These are phyloP conservation scores for Drosophila rubida DNA, from an alignment of 2,888 invertebrate species.

Conservation along the genomic window DNA sequence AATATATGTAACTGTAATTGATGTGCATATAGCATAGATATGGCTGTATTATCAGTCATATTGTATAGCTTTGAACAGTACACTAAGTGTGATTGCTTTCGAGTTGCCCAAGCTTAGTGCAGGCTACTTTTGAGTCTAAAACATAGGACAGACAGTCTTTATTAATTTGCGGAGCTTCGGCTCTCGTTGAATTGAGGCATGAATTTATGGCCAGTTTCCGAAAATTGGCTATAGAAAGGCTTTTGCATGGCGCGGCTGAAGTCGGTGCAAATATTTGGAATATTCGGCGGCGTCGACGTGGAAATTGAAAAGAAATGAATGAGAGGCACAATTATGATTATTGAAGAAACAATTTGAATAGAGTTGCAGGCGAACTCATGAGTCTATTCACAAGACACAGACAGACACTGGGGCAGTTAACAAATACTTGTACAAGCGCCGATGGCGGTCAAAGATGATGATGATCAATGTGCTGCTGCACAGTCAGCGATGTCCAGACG, in stretches of 20 bases:
- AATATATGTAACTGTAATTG: too few species aligned
- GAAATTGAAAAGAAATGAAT: constrained; percentile 21
- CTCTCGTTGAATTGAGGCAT: neutral
- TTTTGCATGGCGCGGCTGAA: neutral
- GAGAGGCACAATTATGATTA: constrained; percentile 33
- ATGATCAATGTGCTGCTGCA: constrained; percentile 19
- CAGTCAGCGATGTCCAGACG: constrained; percentile 49
- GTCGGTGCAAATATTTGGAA: neutral
- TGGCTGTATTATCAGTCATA: too few species aligned
- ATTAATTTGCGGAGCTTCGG: neutral
- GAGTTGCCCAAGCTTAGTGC: too few species aligned
- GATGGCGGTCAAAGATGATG: constrained; percentile 14
- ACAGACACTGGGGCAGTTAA: neutral
- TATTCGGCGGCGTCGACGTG: neutral
- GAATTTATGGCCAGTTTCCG: neutral
- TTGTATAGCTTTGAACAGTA: too few species aligned
- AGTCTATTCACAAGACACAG: constrained; percentile 7
- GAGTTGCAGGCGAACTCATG: constrained; percentile 4
- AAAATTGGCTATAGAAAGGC: neutral
- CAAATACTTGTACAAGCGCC: constrained; percentile 3
- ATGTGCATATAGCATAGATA: too few species aligned
- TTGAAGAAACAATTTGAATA: constrained; percentile 27
- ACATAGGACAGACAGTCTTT: too few species aligned
- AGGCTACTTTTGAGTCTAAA: neutral
- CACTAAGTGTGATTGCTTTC: too few species aligned